Evolutionary conservation across 2,113 vertebrate genomes (phyloP).

Genomic region (Centropristis striata): DNA sequence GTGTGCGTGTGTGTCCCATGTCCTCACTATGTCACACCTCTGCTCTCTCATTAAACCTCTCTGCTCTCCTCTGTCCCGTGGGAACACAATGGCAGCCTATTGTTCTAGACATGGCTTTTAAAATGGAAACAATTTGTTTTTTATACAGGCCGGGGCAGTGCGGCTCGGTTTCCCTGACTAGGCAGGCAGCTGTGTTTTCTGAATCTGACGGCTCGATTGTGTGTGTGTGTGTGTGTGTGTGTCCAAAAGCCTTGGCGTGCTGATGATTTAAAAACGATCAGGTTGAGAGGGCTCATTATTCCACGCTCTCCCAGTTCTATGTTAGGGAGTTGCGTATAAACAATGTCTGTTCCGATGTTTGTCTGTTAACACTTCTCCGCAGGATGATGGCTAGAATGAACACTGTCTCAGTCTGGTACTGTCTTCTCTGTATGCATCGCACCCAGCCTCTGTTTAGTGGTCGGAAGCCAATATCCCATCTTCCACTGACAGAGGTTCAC

Average conservation of each 20-base stretch:
- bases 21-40: constrained; percentile 71
- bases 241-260: constrained; percentile 38
- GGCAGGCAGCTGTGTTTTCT: constrained; percentile 70
- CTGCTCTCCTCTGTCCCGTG: constrained; percentile 59
- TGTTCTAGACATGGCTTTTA: constrained; percentile 68
- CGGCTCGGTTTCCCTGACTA: constrained; percentile 60
- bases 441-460: constrained; percentile 61
- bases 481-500: constrained; percentile 49
- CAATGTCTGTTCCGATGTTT: constrained; percentile 55
- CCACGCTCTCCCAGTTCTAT: constrained; percentile 58
- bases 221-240: constrained; percentile 22
- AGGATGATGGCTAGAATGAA: constrained; percentile 40
- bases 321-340: constrained; percentile 64
- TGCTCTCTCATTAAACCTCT: constrained; percentile 66
- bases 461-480: constrained; percentile 57
- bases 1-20: constrained; percentile 35
- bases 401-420: constrained; percentile 49
- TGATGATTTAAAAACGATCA: constrained; percentile 73
- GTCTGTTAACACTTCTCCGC: constrained; percentile 68
- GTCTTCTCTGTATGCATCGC: constrained; percentile 55
- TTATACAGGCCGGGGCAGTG: constrained; percentile 59
- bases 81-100: constrained; percentile 70
- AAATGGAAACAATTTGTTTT: constrained; percentile 79
- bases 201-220: constrained; percentile 48
- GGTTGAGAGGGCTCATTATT: constrained; percentile 64